phyloP scores from a whole-genome alignment of 2,797 vertebrate species.

The Sebastes trivittatus region DNA sequence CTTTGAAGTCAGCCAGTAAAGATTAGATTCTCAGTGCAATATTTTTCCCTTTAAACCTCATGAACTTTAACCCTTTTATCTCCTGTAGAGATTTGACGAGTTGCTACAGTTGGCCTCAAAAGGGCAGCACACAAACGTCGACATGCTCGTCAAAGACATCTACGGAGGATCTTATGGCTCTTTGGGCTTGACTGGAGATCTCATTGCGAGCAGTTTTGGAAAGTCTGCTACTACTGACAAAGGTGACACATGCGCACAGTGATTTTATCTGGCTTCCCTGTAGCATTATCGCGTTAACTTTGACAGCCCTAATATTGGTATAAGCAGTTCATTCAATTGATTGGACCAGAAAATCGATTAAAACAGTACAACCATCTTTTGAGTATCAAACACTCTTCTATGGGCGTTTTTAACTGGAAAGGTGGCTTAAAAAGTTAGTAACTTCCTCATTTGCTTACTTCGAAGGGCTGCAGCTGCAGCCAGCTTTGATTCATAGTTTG shows the following conservation, averaged over 20 bases:
- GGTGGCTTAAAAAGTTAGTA: not conserved
- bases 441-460: not conserved
- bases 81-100: conserved; percentile 93
- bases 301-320: not conserved
- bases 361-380: not conserved
- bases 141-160: conserved; percentile 98
- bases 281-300: fast-evolving
- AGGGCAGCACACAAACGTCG: conserved; percentile 94
- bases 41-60: not conserved
- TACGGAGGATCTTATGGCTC: conserved; percentile 94
- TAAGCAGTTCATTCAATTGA: not conserved
- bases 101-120: conserved; percentile 92
- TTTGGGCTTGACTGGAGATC: conserved; percentile 92
- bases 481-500: not conserved
- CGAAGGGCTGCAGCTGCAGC: not conserved
- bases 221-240: conserved; percentile 94
- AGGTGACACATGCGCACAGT: conserved; percentile 79
- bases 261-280: not conserved
- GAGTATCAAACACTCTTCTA: not conserved
- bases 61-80: not conserved
- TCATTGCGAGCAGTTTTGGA: conserved; percentile 98
- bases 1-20: not conserved
- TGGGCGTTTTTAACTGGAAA: not conserved
- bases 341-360: not conserved
- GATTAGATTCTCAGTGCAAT: not conserved